Percentiles rank a stretch among this genome's conserved stretches.
Conservation (phyloP, 2,888 invertebrate species). For the Pardosa pseudoannulata region DNA sequence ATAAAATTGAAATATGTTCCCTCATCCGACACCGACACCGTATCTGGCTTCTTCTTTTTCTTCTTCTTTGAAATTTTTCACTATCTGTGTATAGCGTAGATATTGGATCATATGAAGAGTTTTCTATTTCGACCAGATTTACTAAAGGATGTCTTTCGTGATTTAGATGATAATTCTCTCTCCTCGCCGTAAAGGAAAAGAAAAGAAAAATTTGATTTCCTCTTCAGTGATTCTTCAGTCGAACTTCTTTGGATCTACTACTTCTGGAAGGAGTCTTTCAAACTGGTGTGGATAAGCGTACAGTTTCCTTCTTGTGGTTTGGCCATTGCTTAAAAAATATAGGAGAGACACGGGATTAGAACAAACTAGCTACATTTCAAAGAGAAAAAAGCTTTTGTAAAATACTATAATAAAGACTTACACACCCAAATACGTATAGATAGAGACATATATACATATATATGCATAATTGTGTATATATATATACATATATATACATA, state of each 20-base stretch:
- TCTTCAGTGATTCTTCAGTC: background rate
- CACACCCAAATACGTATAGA: too few relatives aligned
- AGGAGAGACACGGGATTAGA: background rate
- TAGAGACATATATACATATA: background rate
- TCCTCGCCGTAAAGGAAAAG: too few relatives aligned
- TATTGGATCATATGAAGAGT: background rate
- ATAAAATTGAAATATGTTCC: background rate
- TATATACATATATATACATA: too few relatives aligned
- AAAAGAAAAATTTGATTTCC: too few relatives aligned
- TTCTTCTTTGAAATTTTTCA: background rate
- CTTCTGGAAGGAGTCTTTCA: constrained; percentile 32
- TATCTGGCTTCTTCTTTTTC: background rate
- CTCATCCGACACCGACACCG: background rate
- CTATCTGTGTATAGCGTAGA: constrained; percentile 1
- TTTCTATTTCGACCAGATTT: background rate
- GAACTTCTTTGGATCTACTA: background rate
- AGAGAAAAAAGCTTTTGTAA: background rate
- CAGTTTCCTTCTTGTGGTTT: constrained; percentile 41
- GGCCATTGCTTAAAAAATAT: constrained; percentile 54
- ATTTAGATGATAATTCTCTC: background rate
- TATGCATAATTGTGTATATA: too few relatives aligned
- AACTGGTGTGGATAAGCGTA: constrained; percentile 51
- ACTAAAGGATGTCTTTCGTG: background rate
- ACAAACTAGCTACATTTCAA: background rate
- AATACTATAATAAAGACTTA: too few relatives aligned